Evolutionary conservation across 2,888 invertebrate genomes (phyloP), one percentile per base, ranked within the genome.

Genomic region (Hartigia nigra): DNA sequence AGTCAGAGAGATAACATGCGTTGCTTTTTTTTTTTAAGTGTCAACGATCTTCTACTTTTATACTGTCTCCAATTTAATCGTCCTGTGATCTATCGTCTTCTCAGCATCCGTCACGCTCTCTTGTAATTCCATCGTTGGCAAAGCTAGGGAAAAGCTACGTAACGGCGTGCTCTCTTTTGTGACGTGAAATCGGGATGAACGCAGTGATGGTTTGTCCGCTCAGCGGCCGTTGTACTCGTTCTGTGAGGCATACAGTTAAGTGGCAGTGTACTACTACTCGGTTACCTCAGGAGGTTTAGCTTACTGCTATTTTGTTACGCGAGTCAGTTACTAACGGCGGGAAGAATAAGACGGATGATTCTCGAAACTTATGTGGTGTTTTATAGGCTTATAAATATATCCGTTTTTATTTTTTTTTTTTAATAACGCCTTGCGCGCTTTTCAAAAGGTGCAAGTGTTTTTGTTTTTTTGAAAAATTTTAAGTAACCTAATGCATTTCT

Each of bases 321-420:
- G 39, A 55, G 39, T 55, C 39, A 55, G 39, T 55, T 23, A 55
- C 39, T 55, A 9, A 23, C 39, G 5, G 39, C 39, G 39, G 39
- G 39, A 55, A 55, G 39, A 14, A 55, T 55, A 55, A 91, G 1
- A 85, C 82, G 34, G 91, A 81, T 74, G 90, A 85, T 0, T 84
- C 86, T 35, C 76, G 70, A 12, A 70, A n/a, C 0, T 82, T 70
- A 55, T 23, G 39, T 55, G 23, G 23, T 55, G 39, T 2, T 55
- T 23, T 55, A 23, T 23, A 23, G 5, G 39, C 23, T 55, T 55
- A 55, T 55, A 55, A 55, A 55, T 55, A 23, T 55, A 55, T 55
- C 23, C 14, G 0, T 23, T 4, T 35, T 9, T 55, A 23, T 55
- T 23, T 55, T 55, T 23, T 1, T 23, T 4, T 35, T 9, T 55